Evolutionary conservation across 2,888 invertebrate genomes (phyloP).

Genomic region (Heliconius charithonia): DNA sequence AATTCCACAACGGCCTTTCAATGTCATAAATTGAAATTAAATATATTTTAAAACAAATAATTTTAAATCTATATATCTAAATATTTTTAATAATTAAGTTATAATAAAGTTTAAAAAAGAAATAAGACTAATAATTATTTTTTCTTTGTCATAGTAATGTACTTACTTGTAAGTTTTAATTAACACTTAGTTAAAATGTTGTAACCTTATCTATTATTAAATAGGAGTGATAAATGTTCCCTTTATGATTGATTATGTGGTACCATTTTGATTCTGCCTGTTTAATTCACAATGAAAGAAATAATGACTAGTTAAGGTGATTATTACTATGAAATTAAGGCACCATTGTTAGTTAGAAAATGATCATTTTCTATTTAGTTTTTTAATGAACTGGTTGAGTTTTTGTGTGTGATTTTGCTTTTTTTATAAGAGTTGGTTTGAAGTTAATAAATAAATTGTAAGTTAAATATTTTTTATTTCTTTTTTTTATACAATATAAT

Average conservation of each 20-base stretch:
- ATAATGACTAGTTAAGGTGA: slow-evolving; percentile 13
- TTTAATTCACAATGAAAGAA: slow-evolving; percentile 8
- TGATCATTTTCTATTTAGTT: slow-evolving; percentile 1
- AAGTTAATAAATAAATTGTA: slow-evolving; percentile 29
- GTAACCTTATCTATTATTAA: not conserved
- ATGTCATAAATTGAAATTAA: not conserved
- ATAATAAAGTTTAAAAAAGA: too few relatives aligned
- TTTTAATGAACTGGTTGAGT: slow-evolving; percentile 12
- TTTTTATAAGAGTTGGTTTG: slow-evolving; percentile 5
- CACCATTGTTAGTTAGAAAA: not conserved
- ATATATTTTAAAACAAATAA: too few relatives aligned
- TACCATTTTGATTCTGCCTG: not conserved
- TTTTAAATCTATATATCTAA: too few relatives aligned
- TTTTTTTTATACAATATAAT: not conserved
- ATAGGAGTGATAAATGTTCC: not conserved
- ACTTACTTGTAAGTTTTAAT: not conserved
- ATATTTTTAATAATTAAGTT: too few relatives aligned
- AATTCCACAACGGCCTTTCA: too few relatives aligned
- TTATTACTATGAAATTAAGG: slow-evolving; percentile 21
- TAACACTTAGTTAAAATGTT: not conserved
- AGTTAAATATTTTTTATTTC: slow-evolving; percentile 17
- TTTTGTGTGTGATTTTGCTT: slow-evolving; percentile 15
- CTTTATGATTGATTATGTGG: not conserved
- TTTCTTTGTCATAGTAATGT: not conserved
- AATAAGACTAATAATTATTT: not conserved